phyloP scores from a whole-genome alignment of 2,113 vertebrate species.

The Microtus montanus region DNA sequence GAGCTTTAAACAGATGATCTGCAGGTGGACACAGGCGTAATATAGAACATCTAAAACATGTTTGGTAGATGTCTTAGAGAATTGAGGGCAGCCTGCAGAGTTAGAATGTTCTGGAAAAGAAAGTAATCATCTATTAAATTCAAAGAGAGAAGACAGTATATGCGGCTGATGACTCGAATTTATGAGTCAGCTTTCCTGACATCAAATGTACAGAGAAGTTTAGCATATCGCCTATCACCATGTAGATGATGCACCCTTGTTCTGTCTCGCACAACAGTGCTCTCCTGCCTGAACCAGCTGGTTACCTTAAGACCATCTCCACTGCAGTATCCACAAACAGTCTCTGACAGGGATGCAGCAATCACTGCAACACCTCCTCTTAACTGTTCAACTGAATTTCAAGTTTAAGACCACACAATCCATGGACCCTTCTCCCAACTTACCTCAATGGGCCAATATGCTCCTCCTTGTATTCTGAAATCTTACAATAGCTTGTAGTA shows the following conservation, averaged over 20 bases:
- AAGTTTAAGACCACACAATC: background rate
- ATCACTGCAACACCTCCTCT: background rate
- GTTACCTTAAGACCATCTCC: background rate
- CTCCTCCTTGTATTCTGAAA: background rate
- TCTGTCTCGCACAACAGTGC: background rate
- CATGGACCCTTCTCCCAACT: background rate
- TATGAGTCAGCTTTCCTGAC: background rate
- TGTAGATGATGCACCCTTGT: accelerated
- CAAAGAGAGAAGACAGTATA: background rate
- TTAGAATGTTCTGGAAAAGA: background rate
- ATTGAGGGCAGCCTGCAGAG: background rate
- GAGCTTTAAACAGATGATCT: background rate
- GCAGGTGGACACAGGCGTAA: background rate
- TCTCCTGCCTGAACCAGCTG: background rate
- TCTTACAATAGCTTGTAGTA: background rate
- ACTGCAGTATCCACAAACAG: background rate
- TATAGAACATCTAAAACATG: background rate
- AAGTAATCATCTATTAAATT: background rate
- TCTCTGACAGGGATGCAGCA: background rate
- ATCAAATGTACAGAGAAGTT: background rate
- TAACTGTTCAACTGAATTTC: background rate
- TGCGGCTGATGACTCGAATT: accelerated
- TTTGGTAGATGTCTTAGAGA: background rate
- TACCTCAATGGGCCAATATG: background rate
- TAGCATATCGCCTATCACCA: background rate